These are phyloP conservation scores for Tyrophagus putrescentiae DNA, from an alignment of 1,140 invertebrate genomes.

Conservation along the genomic window DNA sequence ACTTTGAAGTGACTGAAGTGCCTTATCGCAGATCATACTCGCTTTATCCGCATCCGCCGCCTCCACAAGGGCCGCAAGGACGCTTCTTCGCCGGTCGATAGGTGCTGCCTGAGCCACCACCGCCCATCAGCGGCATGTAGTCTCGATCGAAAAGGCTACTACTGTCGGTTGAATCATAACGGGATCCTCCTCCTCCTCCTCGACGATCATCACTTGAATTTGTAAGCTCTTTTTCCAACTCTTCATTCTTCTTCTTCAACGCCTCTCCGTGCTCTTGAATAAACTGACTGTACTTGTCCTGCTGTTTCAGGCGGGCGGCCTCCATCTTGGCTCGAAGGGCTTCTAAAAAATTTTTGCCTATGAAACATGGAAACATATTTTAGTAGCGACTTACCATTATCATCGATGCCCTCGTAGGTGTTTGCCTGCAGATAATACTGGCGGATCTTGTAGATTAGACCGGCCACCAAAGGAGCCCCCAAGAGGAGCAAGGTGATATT, in stretches of 20 bases:
- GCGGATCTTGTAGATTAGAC: too few species aligned
- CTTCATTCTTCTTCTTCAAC: not conserved
- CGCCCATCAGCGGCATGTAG: slow-evolving; percentile 14
- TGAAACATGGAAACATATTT: not conserved
- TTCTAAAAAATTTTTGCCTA: slow-evolving; percentile 5
- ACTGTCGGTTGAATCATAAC: not conserved
- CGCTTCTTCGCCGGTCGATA: slow-evolving; percentile 7
- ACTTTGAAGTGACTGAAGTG: not conserved
- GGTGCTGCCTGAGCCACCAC: not conserved
- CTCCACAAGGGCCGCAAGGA: slow-evolving; percentile 9
- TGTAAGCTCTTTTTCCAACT: slow-evolving; percentile 7
- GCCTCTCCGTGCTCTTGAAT: not conserved
- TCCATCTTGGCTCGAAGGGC: not conserved
- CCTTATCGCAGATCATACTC: not conserved
- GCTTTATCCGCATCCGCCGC: slow-evolving; percentile 17
- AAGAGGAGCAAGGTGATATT: too few species aligned
- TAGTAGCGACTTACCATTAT: slow-evolving; percentile 2
- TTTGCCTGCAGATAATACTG: not conserved
- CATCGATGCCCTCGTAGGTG: not conserved
- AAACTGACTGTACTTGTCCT: slow-evolving; percentile 3
- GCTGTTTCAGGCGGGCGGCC: slow-evolving; percentile 12
- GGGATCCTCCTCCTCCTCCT: not conserved
- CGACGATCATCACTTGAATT: not conserved
- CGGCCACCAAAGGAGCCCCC: too few species aligned
- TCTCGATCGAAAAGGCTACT: not conserved